These are phyloP conservation scores for Leiothrix lutea DNA, from an alignment of 2,113 vertebrate genomes.

Conservation along the genomic window DNA sequence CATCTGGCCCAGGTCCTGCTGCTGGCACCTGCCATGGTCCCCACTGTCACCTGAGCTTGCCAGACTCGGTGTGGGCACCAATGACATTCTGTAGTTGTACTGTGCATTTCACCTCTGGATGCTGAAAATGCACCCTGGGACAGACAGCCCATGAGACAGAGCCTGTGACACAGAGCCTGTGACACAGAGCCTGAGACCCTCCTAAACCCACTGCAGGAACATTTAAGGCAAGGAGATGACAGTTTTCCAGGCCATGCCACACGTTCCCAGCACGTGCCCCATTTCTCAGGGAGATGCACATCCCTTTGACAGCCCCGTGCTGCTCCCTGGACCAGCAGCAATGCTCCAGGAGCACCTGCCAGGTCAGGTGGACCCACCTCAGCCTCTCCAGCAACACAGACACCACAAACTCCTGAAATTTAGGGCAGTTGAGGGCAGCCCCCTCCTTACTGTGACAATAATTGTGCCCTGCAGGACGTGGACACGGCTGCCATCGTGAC, in stretches of 20 bases:
- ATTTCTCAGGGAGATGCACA: neutral
- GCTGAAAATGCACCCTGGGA: neutral
- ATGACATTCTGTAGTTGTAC: rapidly evolving
- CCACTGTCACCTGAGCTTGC: neutral
- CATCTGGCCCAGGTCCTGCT: neutral
- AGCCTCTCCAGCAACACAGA: neutral
- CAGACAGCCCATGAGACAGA: too few species aligned
- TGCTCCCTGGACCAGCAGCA: neutral
- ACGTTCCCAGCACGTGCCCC: rapidly evolving
- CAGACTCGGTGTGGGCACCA: neutral
- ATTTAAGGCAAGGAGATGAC: neutral
- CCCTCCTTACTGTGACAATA: neutral
- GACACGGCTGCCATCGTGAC: rapidly evolving
- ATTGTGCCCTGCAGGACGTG: neutral
- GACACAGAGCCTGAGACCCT: neutral
- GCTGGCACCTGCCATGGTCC: rapidly evolving
- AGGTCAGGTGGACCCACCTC: neutral
- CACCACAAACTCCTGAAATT: neutral
- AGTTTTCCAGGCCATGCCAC: neutral
- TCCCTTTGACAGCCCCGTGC: neutral
- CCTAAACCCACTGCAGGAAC: neutral
- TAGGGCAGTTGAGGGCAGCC: rapidly evolving
- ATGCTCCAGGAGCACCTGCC: rapidly evolving
- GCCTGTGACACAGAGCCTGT: neutral
- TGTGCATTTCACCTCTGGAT: rapidly evolving